Evolutionary conservation across 2,113 vertebrate species (phyloP).

Genomic region (Tinamus guttatus): DNA sequence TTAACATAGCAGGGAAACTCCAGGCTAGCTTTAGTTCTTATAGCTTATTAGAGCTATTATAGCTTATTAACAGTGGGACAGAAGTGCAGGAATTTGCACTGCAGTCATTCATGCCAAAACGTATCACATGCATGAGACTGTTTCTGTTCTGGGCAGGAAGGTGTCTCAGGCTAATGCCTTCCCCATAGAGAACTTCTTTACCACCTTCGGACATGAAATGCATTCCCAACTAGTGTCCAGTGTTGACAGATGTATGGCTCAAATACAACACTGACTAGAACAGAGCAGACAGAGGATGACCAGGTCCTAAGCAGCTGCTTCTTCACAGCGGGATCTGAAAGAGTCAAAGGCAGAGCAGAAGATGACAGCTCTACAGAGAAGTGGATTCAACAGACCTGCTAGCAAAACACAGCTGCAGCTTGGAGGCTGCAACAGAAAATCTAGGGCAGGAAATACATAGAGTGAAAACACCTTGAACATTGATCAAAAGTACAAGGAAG

Average conservation of each 20-base stretch:
- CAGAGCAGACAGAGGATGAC: not conserved
- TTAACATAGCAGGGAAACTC: not conserved
- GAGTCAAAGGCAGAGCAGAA: not conserved
- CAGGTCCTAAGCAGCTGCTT: not conserved
- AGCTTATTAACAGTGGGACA: not conserved
- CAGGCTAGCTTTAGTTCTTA: not conserved
- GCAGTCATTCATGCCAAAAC: not conserved
- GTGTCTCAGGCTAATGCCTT: not conserved
- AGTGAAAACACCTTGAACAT: not conserved
- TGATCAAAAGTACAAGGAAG: constrained; percentile 44
- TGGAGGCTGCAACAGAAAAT: constrained; percentile 12
- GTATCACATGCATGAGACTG: fast-evolving
- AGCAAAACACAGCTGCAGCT: constrained; percentile 33
- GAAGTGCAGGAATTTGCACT: not conserved
- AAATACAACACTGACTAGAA: not conserved
- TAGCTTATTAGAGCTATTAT: not conserved
- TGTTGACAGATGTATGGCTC: not conserved
- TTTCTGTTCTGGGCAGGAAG: not conserved
- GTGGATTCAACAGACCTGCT: not conserved
- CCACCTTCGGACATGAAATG: not conserved
- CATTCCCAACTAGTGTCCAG: not conserved
- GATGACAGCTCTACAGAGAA: not conserved
- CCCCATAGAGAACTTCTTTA: not conserved
- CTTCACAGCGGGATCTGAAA: not conserved
- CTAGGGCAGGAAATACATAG: constrained; percentile 20